phyloP scores from a whole-genome alignment of 1,140 invertebrate genomes.

The Drosophila novamexicana region DNA sequence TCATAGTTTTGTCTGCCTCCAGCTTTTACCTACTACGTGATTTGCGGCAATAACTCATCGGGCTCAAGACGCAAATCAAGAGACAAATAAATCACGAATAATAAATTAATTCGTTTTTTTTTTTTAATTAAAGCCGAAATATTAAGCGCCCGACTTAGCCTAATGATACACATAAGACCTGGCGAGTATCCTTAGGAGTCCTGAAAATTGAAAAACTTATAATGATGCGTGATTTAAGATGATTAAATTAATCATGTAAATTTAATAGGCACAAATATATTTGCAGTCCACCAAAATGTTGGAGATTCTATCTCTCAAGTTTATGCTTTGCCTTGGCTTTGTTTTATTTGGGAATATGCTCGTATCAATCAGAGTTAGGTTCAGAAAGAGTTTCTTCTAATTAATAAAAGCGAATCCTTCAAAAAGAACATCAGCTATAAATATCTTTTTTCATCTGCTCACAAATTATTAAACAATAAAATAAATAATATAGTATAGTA shows the following conservation, averaged over 20 bases:
- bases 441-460: too few species aligned
- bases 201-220: not conserved
- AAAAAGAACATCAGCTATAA: too few species aligned
- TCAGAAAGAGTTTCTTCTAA: too few species aligned
- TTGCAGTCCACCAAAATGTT: not conserved
- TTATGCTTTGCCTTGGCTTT: too few species aligned
- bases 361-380: too few species aligned
- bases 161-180: conserved; percentile 20
- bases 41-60: conserved; percentile 80
- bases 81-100: conserved; percentile 79
- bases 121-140: conserved; percentile 68
- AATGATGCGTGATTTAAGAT: not conserved
- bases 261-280: not conserved
- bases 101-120: conserved; percentile 69
- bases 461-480: too few species aligned
- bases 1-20: conserved; percentile 69
- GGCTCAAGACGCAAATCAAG: conserved; percentile 65
- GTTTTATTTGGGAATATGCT: too few species aligned
- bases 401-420: too few species aligned
- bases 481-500: too few species aligned
- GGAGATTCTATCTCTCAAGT: too few species aligned
- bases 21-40: conserved; percentile 77
- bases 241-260: not conserved
- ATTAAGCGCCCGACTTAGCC: not conserved
- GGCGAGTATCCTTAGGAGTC: not conserved